Evolutionary conservation across 2,888 invertebrate genomes (phyloP), one percentile per base, ranked within the genome.

Genomic region (Carterocephalus palaemon): DNA sequence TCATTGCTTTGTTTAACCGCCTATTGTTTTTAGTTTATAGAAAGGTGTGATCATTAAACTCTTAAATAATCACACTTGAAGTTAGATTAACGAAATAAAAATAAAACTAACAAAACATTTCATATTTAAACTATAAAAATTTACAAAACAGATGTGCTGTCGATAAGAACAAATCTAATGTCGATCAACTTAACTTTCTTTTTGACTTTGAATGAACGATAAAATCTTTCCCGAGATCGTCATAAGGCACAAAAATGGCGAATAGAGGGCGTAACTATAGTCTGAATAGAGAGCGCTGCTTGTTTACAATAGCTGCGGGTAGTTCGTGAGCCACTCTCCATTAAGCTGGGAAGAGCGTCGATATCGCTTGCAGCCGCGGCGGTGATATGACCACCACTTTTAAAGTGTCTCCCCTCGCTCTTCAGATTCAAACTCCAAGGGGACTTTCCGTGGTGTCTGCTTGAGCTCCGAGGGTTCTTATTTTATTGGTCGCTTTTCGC

Each of bases 291-390:
- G 72, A 78, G 75, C 71, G 70, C 67, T 72, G 74, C 77, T 82
- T 83, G 79, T 81, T 82, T 81, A 81, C 77, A 79, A 82, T 81
- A 73, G 78, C 81, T 79, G 75, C 76, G 76, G 78, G 83, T 81
- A 77, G 71, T 77, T 80, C 79, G 79, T 81, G 82, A 80, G 71
- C 71, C 69, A 67, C 71, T 77, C 79, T 77, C 75, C 70, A 79
- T 81, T 80, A 78, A 81, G 80, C 81, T 79, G 75, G 70, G 70
- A 73, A 75, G 67, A 68, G 72, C 75, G 71, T 74, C 74, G 75
- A 80, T 80, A 75, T 71, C 62, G 70, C 64, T 70, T 67, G 70
- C 64, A 70, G 69, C 67, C 66, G 63, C 63, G 69, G 67, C 68
- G 67, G 69, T 70, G 72, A 70, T 67, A 59, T 64, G 60, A 64